Base-by-base conservation (phyloP, 2,113 vertebrate genomes). In the Nerophis lumbriciformis region DNA sequence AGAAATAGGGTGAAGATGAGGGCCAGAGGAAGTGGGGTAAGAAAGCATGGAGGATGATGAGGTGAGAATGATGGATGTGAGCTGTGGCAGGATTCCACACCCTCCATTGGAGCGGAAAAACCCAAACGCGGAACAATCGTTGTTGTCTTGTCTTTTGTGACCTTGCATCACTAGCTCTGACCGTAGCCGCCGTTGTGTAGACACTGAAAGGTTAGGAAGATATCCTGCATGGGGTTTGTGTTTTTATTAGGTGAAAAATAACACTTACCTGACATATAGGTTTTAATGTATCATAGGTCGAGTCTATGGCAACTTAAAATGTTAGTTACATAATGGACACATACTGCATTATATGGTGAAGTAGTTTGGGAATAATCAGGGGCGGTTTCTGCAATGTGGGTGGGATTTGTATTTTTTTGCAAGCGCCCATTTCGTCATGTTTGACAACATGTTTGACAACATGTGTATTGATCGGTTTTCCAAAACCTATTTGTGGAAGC, bases 41-140 rank as follows among this genome's bases (percentile, higher is more conserved):
- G 51, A 45, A 68, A 62, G 63, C 64, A 52, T 15, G 51, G 75
- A 67, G 58, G 72, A 61, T 13, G 68, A 75, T 66, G 72, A 76
- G 65, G 60, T 36, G 64, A 67, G 68, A 50, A 80, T 83, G 83
- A 87, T 83, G 76, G 81, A 85, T 87, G 75, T 52, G 67, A 60
- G 65, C 66, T 51, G 52, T 59, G 76, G 55, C 62, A 71, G 65
- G 42, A 61, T 60, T 70, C 37, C 7, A 3, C 38, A n/a, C 65
- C 69, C 62, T 80, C 68, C 38, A 19, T 6, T 63, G 65, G 62
- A 83, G 79, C 77, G 69, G 56, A 58, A 49, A 76, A 47, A 72
- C 8, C 57, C 71, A 72, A 59, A 64, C 53, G 75, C 71, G 71
- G 70, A 83, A 82, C 80, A 80, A 49, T 65, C 19, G 19, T n/a